Conservation (phyloP, 2,888 invertebrate genomes). For the Coelinius sp. region DNA sequence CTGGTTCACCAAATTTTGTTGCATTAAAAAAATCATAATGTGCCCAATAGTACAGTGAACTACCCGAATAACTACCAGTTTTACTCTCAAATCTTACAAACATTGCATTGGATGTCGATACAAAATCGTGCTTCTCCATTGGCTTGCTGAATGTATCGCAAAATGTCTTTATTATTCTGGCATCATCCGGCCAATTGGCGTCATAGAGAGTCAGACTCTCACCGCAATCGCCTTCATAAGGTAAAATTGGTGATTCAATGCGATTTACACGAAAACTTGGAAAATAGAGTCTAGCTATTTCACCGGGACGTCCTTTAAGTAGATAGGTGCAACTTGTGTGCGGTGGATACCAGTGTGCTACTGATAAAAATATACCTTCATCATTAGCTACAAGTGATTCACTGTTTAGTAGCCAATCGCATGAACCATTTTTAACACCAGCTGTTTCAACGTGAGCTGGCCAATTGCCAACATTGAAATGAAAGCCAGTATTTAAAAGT, state of each 20-base stretch:
- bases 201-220: conserved; percentile 93
- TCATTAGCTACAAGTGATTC: conserved; percentile 85
- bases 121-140: conserved; percentile 94
- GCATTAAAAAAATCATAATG: conserved; percentile 96
- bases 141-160: conserved; percentile 94
- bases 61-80: conserved; percentile 92
- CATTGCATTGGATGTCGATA: conserved; percentile 88
- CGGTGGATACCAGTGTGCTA: conserved; percentile 95
- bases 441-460: conserved; percentile 93
- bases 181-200: conserved; percentile 89
- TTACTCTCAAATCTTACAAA: conserved; percentile 93
- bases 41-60: conserved; percentile 95
- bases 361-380: conserved; percentile 91
- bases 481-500: conserved; percentile 91
- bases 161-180: conserved; percentile 92
- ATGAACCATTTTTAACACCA: conserved; percentile 87
- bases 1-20: conserved; percentile 87
- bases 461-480: conserved; percentile 96
- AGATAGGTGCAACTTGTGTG: conserved; percentile 93
- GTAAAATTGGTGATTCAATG: conserved; percentile 89
- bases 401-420: conserved; percentile 90
- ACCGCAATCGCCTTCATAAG: conserved; percentile 90
- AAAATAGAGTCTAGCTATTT: conserved; percentile 91
- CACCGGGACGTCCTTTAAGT: conserved; percentile 88
- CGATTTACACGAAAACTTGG: conserved; percentile 92